Conservation (phyloP, 2,888 invertebrate genomes). For the Tenthredo livida region DNA sequence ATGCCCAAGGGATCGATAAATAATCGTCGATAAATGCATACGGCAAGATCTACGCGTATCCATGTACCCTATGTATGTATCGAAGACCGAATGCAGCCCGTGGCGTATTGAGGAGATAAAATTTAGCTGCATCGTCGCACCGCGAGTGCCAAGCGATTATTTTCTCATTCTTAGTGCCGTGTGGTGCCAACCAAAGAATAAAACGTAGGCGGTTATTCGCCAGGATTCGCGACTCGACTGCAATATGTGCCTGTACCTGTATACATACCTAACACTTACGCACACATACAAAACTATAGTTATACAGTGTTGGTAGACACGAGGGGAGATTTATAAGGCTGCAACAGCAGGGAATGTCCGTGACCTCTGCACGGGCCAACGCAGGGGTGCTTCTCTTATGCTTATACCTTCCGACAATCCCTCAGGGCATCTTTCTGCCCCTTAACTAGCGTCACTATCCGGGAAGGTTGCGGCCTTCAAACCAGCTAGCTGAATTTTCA, state of each 20-base stretch:
- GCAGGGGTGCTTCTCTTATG: constrained; percentile 45
- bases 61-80: neutral
- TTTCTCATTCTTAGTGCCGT: constrained; percentile 35
- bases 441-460: neutral
- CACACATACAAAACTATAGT: neutral
- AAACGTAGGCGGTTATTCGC: constrained; percentile 45
- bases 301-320: constrained; percentile 36
- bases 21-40: constrained; percentile 37
- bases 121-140: constrained; percentile 36
- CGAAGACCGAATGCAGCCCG: constrained; percentile 12
- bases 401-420: neutral
- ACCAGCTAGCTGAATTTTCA: neutral
- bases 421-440: constrained; percentile 20
- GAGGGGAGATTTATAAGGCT: constrained; percentile 53
- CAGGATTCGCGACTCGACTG: constrained; percentile 32
- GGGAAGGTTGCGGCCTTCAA: neutral
- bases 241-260: neutral
- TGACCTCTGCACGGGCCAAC: constrained; percentile 50
- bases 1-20: constrained; percentile 32
- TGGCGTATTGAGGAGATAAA: constrained; percentile 38
- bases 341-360: constrained; percentile 51
- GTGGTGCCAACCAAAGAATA: constrained; percentile 35
- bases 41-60: neutral
- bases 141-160: constrained; percentile 36
- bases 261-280: neutral